phyloP scores from a whole-genome alignment of 2,797 vertebrate species.

The Gouania willdenowi region DNA sequence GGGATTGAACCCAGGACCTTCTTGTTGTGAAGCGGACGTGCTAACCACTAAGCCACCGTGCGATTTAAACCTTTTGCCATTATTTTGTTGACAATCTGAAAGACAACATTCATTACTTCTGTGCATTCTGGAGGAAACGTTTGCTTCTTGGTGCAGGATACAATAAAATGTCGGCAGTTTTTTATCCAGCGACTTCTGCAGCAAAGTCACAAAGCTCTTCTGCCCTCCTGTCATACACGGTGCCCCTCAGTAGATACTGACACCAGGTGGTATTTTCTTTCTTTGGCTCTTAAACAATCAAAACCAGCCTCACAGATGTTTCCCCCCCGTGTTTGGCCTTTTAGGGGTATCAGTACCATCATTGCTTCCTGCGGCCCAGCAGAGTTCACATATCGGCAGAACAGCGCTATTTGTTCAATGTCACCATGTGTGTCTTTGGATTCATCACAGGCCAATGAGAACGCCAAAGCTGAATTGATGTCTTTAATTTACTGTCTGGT shows the following conservation, averaged over 20 bases:
- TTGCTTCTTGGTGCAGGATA: constrained; percentile 40
- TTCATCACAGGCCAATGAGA: no score
- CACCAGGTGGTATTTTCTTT: no score
- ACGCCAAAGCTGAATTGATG: not conserved
- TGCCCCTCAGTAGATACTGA: no score
- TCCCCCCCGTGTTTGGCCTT: constrained; percentile 6
- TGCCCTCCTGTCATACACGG: constrained; percentile 17
- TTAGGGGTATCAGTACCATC: constrained; percentile 3
- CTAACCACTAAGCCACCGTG: no score
- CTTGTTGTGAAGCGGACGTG: no score
- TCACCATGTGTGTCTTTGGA: no score
- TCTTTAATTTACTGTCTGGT: constrained; percentile 7
- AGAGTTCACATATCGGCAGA: constrained; percentile 14
- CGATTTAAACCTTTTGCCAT: no score
- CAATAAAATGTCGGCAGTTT: constrained; percentile 22
- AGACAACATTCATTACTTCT: constrained; percentile 9
- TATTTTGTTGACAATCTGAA: not conserved
- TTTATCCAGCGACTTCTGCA: constrained; percentile 23
- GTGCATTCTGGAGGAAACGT: constrained; percentile 15
- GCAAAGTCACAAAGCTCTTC: constrained; percentile 28
- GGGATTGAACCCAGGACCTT: no score
- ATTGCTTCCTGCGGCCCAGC: constrained; percentile 5
- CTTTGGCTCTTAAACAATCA: constrained; percentile 20
- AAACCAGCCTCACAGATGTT: constrained; percentile 28
- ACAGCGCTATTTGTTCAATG: constrained; percentile 6